These are phyloP conservation scores for Mercenaria mercenaria DNA, from an alignment of 1,140 invertebrate species.

Conservation along the genomic window DNA sequence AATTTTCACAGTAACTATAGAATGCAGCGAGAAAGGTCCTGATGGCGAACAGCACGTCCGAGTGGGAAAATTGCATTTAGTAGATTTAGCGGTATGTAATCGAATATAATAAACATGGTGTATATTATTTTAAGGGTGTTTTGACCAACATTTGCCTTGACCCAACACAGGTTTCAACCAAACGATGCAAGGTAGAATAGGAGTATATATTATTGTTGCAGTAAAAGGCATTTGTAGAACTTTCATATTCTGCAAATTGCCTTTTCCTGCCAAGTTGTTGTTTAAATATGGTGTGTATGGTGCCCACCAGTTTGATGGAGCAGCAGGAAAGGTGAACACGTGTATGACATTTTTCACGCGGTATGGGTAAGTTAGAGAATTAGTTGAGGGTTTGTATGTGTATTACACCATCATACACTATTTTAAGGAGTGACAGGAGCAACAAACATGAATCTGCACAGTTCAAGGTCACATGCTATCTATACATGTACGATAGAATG, in stretches of 20 bases:
- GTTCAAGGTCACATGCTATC: conserved; percentile 96
- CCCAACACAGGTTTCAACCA: not conserved
- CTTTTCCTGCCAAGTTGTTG: not conserved
- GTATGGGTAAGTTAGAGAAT: no score
- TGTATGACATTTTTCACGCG: no score
- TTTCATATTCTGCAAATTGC: not conserved
- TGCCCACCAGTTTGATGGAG: no score
- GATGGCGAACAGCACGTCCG: conserved; percentile 97
- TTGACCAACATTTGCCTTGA: not conserved
- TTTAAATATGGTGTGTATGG: no score
- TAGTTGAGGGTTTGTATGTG: no score
- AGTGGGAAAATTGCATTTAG: conserved; percentile 98
- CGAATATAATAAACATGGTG: not conserved
- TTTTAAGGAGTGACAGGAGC: conserved; percentile 88
- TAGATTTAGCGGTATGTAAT: conserved; percentile 92
- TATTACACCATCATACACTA: not conserved
- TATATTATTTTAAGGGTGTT: not conserved
- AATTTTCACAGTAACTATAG: conserved; percentile 97
- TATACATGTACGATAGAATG: conserved; percentile 98
- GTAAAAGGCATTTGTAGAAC: not conserved
- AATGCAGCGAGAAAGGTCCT: conserved; percentile 95
- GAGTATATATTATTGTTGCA: not conserved
- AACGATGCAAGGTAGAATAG: not conserved
- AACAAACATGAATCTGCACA: conserved; percentile 93
- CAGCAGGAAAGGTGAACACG: no score